These are phyloP conservation scores for Myxocyprinus asiaticus DNA, from an alignment of 2,113 vertebrate species.

Conservation along the genomic window DNA sequence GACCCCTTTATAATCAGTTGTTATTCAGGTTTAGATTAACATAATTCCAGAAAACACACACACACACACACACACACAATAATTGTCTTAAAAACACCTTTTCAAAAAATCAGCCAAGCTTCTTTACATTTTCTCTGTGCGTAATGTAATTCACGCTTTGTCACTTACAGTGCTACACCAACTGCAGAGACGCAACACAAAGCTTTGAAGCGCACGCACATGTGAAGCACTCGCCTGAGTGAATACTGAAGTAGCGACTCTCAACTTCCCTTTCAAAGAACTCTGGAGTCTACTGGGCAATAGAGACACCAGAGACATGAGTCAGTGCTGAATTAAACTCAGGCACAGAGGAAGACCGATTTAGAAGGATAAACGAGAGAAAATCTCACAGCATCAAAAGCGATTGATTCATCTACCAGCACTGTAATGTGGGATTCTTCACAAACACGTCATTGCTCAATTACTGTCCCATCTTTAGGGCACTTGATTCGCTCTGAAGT, in stretches of 20 bases:
- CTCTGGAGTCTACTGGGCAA: slow-evolving; percentile 8
- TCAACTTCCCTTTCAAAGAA: slow-evolving; percentile 29
- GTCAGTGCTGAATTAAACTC: background rate
- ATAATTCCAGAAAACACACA: background rate
- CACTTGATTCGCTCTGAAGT: background rate
- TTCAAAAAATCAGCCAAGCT: background rate
- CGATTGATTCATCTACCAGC: slow-evolving; percentile 13
- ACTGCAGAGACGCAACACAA: no score
- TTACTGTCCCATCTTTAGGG: slow-evolving; percentile 13
- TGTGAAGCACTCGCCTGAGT: background rate
- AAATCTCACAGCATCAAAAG: background rate
- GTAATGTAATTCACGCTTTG: background rate
- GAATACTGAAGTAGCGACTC: slow-evolving; percentile 35
- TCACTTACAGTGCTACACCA: background rate
- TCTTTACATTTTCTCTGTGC: no score
- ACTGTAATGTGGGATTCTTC: background rate
- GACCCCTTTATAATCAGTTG: no score
- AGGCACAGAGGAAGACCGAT: background rate
- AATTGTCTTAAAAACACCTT: background rate
- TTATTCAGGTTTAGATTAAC: background rate
- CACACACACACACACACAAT: background rate
- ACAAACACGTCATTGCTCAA: slow-evolving; percentile 2
- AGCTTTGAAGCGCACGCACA: no score
- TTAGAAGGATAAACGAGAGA: background rate
- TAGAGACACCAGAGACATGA: slow-evolving; percentile 11